Base-by-base conservation (phyloP, 2,888 invertebrate species). In the Hyppa rectilinea region DNA sequence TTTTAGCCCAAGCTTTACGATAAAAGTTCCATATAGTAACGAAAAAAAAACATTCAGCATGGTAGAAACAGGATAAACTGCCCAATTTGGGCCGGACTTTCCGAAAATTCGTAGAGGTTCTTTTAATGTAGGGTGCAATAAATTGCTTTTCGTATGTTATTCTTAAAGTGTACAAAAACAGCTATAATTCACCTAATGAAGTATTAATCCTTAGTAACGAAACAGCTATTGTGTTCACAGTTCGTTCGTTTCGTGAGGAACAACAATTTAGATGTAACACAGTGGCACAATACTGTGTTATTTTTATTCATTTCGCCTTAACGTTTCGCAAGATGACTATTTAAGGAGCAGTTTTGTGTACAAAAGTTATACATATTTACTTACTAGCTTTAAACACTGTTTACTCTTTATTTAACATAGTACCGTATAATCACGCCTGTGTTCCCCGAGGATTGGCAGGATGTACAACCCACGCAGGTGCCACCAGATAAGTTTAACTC, bases 181-280 rank as follows among this genome's bases (percentile, higher is more conserved):
- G 45, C 52, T 40, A 59, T 73, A 68, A 58, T 59, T 63, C 49
- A 49, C 52, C 34, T 63, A 68, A 68, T 80, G 62, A 74, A 50
- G 62, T 60, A 76, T 79, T 65, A 61, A 76, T 79, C 52, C 36
- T 79, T 26, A 74, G 29, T 40, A 56, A 67, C 40, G 74, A 58
- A 75, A 75, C 60, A 7, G 49, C 66, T 36, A 71, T 81, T 76
- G 76, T 77, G 55, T 77, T 81, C 60, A 70, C 78, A 70, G 66
- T 66, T 45, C 29, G 78, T 14, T 70, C 20, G 70, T 69, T 80
- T 66, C 78, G 66, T 77, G 80, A 43, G 56, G 49, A 49, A 23
- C 20, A 50, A 66, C 69, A 70, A 78, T 81, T 72, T 66, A 65
- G 34, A 80, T 73, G 56, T 72, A 66, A 77, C 56, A 29, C 45